These are phyloP conservation scores for Galerucella pusilla DNA, from an alignment of 2,888 invertebrate species.

Conservation along the genomic window DNA sequence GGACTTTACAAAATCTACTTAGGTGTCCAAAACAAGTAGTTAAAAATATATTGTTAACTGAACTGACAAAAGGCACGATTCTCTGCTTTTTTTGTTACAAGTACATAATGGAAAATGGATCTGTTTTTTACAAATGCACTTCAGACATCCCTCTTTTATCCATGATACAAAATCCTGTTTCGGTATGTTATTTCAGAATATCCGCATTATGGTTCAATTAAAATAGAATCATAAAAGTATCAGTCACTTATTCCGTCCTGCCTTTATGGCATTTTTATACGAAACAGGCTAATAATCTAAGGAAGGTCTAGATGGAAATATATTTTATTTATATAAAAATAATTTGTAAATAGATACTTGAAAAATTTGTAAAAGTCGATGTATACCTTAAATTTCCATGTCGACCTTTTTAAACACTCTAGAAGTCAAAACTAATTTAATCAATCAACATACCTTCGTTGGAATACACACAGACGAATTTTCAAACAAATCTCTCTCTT, in stretches of 20 bases:
- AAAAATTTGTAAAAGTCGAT: neutral
- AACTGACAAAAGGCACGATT: too few relatives aligned
- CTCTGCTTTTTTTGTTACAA: neutral
- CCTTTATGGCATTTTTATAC: too few relatives aligned
- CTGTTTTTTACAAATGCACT: neutral
- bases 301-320: neutral
- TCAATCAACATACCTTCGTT: conserved; percentile 22
- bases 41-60: too few relatives aligned
- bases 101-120: neutral
- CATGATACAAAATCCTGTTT: neutral
- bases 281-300: too few relatives aligned
- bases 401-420: neutral
- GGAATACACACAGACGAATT: conserved; percentile 15
- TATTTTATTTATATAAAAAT: too few relatives aligned
- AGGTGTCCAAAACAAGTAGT: too few relatives aligned
- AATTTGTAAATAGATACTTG: neutral
- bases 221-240: too few relatives aligned
- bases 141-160: neutral
- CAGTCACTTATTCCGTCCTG: too few relatives aligned
- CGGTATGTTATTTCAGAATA: too few relatives aligned
- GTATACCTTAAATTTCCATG: neutral
- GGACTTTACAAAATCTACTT: too few relatives aligned
- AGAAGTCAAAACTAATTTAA: conserved; percentile 10
- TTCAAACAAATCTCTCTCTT: conserved; percentile 8
- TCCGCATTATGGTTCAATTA: too few relatives aligned